Conservation (phyloP, 2,888 invertebrate species). For the Stenodera caucasica region DNA sequence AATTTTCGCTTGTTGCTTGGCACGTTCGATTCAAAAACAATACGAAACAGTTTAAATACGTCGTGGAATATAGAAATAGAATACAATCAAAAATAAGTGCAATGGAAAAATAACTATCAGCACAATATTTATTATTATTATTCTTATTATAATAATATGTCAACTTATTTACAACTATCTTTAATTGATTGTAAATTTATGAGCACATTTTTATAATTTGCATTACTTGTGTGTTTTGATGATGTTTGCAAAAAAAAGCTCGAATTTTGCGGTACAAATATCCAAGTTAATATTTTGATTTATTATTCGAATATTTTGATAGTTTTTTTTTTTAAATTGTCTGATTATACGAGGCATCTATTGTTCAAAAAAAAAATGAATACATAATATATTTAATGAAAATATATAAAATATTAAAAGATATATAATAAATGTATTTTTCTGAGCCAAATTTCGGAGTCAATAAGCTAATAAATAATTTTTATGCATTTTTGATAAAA, state of each 20-base stretch:
- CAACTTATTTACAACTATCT: neutral
- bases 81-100: neutral
- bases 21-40: conserved; percentile 88
- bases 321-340: neutral
- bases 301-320: neutral
- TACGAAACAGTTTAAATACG: conserved; percentile 70
- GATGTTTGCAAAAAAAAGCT: neutral
- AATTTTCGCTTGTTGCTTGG: conserved; percentile 90
- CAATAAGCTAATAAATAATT: conserved; percentile 25
- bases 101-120: neutral
- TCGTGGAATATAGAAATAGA: neutral
- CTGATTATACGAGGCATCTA: conserved; percentile 10
- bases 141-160: neutral
- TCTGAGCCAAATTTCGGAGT: conserved; percentile 38
- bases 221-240: neutral
- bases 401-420: neutral
- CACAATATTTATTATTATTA: neutral
- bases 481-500: conserved; percentile 26
- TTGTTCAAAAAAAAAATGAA: conserved; percentile 16
- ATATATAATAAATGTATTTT: conserved; percentile 30
- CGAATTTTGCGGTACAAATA: neutral
- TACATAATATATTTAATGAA: conserved; percentile 8
- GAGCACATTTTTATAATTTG: neutral
- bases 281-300: too few relatives aligned
- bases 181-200: neutral